A percentile compares a stretch with the other conserved stretches of the same genome.
phyloP scores from a whole-genome alignment of 2,888 invertebrate species.

The Hydraecia micacea region DNA sequence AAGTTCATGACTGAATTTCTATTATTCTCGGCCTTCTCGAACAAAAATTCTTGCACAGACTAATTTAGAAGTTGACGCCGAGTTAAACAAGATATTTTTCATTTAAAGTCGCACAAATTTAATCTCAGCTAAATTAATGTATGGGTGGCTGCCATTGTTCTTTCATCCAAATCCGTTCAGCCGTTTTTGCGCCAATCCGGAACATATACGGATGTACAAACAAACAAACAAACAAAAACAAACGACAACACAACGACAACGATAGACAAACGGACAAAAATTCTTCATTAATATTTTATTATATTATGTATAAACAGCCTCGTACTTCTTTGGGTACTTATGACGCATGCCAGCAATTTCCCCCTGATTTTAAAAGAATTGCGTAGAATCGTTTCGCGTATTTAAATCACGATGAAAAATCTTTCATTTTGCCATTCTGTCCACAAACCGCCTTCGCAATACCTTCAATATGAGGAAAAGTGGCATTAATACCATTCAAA shows the following conservation, averaged over 20 bases:
- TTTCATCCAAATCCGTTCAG: not conserved
- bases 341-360: not conserved
- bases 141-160: too few species aligned
- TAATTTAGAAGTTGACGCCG: too few species aligned
- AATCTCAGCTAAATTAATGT: too few species aligned
- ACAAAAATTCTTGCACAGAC: too few species aligned
- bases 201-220: too few species aligned
- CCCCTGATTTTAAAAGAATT: slow-evolving; percentile 24
- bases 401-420: slow-evolving; percentile 41
- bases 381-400: slow-evolving; percentile 26
- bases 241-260: too few species aligned
- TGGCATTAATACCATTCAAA: slow-evolving; percentile 33
- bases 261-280: not conserved
- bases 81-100: too few species aligned
- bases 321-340: not conserved
- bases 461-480: slow-evolving; percentile 40
- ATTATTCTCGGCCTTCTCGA: too few species aligned
- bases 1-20: too few species aligned
- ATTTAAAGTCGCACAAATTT: too few species aligned
- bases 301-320: too few species aligned
- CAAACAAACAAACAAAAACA: too few species aligned
- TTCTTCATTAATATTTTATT: not conserved
- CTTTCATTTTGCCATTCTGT: slow-evolving; percentile 35
- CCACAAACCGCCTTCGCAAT: slow-evolving; percentile 31
- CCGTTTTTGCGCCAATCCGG: not conserved